Conservation (phyloP, 2,797 vertebrate species). For the Okamejei kenojei region DNA sequence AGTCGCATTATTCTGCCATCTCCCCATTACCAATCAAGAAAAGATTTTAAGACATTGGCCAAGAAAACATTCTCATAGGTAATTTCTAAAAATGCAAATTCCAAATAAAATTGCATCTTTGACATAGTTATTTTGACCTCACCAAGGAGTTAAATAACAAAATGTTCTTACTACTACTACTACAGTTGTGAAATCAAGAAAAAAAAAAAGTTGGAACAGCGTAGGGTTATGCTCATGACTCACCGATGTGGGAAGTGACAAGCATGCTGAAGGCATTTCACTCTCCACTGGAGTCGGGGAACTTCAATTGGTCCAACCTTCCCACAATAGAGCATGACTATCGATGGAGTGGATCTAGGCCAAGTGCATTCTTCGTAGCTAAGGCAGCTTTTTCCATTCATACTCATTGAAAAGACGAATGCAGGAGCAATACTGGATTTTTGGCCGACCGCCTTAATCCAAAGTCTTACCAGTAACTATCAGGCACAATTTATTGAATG, state of each 20-base stretch:
- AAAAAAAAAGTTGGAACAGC: background rate
- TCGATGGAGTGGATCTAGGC: background rate
- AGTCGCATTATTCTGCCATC: too few relatives aligned
- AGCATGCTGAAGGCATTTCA: slow-evolving; percentile 6
- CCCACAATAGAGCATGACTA: background rate
- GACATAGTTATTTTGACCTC: background rate
- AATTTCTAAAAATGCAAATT: background rate
- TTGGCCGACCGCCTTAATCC: too few relatives aligned
- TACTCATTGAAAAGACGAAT: background rate
- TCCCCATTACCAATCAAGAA: too few relatives aligned
- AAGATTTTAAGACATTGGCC: too few relatives aligned
- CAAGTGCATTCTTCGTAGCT: background rate
- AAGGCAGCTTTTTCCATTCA: background rate
- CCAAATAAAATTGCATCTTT: background rate
- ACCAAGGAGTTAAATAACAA: background rate
- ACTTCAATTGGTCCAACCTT: background rate
- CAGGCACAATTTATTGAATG: background rate
- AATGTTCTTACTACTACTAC: background rate
- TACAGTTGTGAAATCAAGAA: background rate
- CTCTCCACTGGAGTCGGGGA: slow-evolving; percentile 4
- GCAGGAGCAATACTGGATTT: background rate
- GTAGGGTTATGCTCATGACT: background rate
- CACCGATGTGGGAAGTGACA: background rate
- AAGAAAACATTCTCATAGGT: background rate
- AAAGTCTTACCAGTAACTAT: background rate